A percentile compares a stretch with the other conserved stretches of the same genome.
Conservation (phyloP, 2,113 vertebrate species). For the Gallinago jamesoni region DNA sequence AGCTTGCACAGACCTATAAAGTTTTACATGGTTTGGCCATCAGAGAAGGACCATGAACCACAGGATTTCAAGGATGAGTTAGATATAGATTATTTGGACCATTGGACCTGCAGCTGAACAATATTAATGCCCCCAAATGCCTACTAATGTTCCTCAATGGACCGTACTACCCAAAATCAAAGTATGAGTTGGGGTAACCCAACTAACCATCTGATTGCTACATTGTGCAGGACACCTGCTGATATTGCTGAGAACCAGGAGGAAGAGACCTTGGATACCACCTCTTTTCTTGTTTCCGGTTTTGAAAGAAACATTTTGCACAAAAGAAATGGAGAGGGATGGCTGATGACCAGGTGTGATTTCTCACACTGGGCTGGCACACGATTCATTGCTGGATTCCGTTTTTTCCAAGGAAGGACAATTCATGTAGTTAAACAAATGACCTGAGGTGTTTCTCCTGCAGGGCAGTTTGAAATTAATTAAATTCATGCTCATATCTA, state of each 20-base stretch:
- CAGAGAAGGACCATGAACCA: not conserved
- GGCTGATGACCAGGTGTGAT: rapidly evolving
- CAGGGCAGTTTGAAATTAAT: not conserved
- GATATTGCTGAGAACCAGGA: not conserved
- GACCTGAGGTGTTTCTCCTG: not conserved
- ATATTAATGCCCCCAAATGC: not conserved
- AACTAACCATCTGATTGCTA: not conserved
- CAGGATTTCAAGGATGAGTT: not conserved
- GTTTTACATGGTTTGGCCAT: not conserved
- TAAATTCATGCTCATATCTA: not conserved
- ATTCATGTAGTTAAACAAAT: not conserved
- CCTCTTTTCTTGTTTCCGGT: not conserved
- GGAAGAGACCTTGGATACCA: not conserved
- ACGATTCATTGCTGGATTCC: not conserved
- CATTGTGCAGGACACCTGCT: not conserved
- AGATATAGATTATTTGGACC: not conserved
- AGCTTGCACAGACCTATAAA: not conserved
- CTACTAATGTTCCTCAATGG: not conserved
- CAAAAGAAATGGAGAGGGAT: not conserved
- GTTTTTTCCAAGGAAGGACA: not conserved
- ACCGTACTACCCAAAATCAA: not conserved
- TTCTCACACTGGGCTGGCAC: not conserved
- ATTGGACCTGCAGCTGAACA: not conserved
- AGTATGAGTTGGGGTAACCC: not conserved
- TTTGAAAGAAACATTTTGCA: not conserved